Percentiles rank a stretch among this genome's conserved stretches.
Conservation (phyloP, 1,140 invertebrate genomes). For the Magallana ariakensis region DNA sequence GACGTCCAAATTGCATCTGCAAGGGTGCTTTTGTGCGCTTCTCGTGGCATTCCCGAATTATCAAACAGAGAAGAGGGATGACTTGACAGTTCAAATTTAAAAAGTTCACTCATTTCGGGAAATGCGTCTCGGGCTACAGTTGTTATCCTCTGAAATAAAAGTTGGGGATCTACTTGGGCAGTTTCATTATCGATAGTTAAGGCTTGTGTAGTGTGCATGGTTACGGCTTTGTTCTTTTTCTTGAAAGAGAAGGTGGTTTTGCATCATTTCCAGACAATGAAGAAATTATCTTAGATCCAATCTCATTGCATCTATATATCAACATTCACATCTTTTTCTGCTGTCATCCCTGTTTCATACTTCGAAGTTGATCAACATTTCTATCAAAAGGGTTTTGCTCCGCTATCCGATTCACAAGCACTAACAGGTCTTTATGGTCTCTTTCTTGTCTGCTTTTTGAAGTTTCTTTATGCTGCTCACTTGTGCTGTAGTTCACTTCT, state of each 20-base stretch:
- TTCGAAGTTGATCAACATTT: neutral
- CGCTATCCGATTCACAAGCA: constrained; percentile 41
- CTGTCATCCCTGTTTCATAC: neutral
- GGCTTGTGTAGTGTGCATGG: too few relatives aligned
- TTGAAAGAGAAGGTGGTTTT: neutral
- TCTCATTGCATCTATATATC: neutral
- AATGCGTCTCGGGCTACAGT: constrained; percentile 32
- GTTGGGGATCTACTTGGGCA: constrained; percentile 27
- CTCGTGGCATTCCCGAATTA: neutral
- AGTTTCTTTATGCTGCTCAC: constrained; percentile 65
- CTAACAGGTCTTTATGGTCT: constrained; percentile 56
- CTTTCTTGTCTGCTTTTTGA: constrained; percentile 45
- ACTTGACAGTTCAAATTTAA: constrained; percentile 35
- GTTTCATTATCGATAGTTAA: too few relatives aligned
- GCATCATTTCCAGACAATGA: neutral
- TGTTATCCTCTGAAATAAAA: constrained; percentile 63
- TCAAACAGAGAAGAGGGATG: constrained; percentile 35
- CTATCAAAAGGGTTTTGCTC: constrained; percentile 60
- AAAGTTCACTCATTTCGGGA: constrained; percentile 3
- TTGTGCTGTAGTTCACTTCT: constrained; percentile 51
- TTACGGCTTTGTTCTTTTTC: too few relatives aligned
- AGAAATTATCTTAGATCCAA: neutral
- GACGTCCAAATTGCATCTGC: neutral
- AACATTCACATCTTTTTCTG: constrained; percentile 13
- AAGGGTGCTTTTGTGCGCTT: constrained; percentile 5